These are phyloP conservation scores for Saccostrea echinata DNA, from an alignment of 1,140 invertebrate species.

Conservation along the genomic window DNA sequence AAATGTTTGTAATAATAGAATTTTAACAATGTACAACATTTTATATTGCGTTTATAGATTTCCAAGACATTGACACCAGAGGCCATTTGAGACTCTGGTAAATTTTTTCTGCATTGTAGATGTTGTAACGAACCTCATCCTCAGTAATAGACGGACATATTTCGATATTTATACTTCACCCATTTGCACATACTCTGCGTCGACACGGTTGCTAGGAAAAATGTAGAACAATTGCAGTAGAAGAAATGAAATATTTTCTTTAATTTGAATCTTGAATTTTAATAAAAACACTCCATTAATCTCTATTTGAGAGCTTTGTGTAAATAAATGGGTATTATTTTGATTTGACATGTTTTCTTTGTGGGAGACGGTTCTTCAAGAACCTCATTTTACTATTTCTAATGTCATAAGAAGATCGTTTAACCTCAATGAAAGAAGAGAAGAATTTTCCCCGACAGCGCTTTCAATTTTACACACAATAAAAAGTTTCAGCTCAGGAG, in stretches of 20 bases:
- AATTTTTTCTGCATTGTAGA: no score
- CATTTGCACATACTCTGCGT: neutral
- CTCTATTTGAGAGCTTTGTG: neutral
- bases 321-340: neutral
- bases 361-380: neutral
- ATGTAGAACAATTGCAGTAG: neutral
- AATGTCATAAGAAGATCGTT: neutral
- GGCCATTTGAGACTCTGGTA: no score
- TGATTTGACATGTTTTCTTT: neutral
- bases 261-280: neutral
- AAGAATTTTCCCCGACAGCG: neutral
- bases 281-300: conserved; percentile 12
- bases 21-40: no score
- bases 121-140: no score
- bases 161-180: no score
- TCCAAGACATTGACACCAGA: no score
- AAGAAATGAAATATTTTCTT: neutral
- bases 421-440: neutral
- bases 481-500: neutral
- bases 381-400: neutral
- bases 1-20: no score
- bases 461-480: neutral
- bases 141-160: no score
- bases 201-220: neutral
- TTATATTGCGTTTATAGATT: no score